Conservation (phyloP, 2,888 invertebrate genomes). For the Elmis aenea region DNA sequence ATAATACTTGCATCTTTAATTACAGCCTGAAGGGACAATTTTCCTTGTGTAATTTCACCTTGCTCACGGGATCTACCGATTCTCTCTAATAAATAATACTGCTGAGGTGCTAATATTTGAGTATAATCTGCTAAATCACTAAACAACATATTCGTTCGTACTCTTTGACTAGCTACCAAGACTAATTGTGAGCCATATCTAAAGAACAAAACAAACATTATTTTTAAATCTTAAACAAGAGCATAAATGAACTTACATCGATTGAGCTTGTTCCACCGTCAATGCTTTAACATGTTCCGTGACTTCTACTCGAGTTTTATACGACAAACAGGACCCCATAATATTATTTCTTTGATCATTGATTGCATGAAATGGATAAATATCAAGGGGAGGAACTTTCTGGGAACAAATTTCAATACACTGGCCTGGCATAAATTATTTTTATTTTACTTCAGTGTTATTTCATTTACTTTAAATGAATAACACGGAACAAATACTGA, state of each 20-base stretch:
- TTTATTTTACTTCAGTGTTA: no score
- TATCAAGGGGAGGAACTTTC: constrained; percentile 47
- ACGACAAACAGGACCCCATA: constrained; percentile 65
- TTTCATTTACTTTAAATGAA: no score
- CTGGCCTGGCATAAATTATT: no score
- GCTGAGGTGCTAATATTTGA: constrained; percentile 51
- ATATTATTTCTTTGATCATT: constrained; percentile 47
- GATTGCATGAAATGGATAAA: constrained; percentile 58
- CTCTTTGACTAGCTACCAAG: constrained; percentile 63
- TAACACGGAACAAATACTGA: no score
- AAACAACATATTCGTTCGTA: constrained; percentile 55
- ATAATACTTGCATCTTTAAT: constrained; percentile 59
- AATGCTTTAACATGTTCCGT: no score
- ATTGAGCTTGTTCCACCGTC: no score
- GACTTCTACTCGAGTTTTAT: no score
- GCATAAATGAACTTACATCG: no score
- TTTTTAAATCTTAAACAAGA: no score
- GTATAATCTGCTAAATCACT: constrained; percentile 48
- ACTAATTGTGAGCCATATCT: constrained; percentile 62
- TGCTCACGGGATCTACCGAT: constrained; percentile 65
- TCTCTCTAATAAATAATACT: constrained; percentile 68
- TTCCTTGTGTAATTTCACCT: constrained; percentile 66
- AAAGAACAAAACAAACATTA: constrained; percentile 18
- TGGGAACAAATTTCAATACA: no score
- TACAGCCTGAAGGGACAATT: constrained; percentile 51